Evolutionary conservation across 1,140 invertebrate species (phyloP).

Genomic region (Linepithema humile): DNA sequence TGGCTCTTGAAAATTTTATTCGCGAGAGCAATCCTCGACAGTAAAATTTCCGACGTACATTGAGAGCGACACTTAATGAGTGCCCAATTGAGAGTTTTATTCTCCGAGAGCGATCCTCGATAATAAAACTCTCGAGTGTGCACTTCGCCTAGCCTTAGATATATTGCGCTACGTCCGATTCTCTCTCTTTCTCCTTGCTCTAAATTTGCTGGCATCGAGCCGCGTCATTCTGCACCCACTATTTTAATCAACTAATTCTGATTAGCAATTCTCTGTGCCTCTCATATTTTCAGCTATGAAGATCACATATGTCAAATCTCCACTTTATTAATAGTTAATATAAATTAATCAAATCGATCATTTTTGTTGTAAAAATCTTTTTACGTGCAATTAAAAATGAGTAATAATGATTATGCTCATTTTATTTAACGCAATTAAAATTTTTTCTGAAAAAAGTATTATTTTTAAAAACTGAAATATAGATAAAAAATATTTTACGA

Average conservation of each 20-base stretch:
- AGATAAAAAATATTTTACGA: neutral
- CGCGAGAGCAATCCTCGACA: slow-evolving; percentile 20
- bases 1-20: slow-evolving; percentile 38
- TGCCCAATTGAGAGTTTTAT: slow-evolving; percentile 45
- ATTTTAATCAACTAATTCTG: neutral
- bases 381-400: slow-evolving; percentile 7
- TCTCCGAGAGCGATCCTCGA: slow-evolving; percentile 37
- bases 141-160: neutral
- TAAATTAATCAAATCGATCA: neutral
- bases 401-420: neutral
- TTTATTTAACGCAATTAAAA: neutral
- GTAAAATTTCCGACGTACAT: slow-evolving; percentile 39
- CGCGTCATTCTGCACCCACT: neutral
- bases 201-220: slow-evolving; percentile 1
- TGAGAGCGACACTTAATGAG: slow-evolving; percentile 51
- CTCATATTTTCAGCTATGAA: neutral
- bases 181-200: neutral
- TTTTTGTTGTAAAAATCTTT: neutral
- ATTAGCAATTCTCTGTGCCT: neutral
- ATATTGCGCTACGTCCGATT: neutral
- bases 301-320: neutral
- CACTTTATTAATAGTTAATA: neutral
- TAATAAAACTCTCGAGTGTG: slow-evolving; percentile 39
- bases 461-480: neutral
- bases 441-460: neutral